A percentile compares a stretch with the other conserved stretches of the same genome.
phyloP scores from a whole-genome alignment of 2,888 invertebrate species.

The Drosophila parthenogenetica region DNA sequence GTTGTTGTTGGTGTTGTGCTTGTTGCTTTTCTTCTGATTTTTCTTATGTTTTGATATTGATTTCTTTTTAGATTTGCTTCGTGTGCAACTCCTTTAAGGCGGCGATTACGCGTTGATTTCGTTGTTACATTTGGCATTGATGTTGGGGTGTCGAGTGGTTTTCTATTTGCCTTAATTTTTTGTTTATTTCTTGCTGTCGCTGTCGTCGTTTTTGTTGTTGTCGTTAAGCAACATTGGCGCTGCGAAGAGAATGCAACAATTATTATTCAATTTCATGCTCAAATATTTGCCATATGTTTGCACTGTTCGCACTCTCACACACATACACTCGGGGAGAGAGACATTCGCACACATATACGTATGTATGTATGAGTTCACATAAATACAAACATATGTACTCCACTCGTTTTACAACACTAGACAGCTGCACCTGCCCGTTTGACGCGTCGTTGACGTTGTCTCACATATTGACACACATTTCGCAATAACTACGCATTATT shows the following conservation, averaged over 20 bases:
- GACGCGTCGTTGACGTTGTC: conserved; percentile 40
- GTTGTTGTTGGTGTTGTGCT: conserved; percentile 3
- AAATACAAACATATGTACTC: conserved; percentile 34
- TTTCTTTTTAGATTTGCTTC: conserved; percentile 23
- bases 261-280: conserved; percentile 13
- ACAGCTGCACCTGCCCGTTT: conserved; percentile 66
- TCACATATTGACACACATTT: conserved; percentile 75
- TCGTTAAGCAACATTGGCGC: conserved; percentile 35
- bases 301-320: conserved; percentile 41
- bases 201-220: background rate
- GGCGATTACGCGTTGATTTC: conserved; percentile 44
- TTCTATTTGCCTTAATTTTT: background rate
- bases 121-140: conserved; percentile 72
- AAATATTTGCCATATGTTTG: conserved; percentile 67
- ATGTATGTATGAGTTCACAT: conserved; percentile 1
- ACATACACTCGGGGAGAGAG: background rate
- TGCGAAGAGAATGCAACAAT: conserved; percentile 60
- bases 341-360: conserved; percentile 5
- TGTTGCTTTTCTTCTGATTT: conserved; percentile 5
- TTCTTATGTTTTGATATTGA: conserved; percentile 31
- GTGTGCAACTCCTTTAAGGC: conserved; percentile 56
- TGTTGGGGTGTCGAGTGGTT: conserved; percentile 18
- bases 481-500: conserved; percentile 57
- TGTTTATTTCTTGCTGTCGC: background rate
- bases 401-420: conserved; percentile 67